Evolutionary conservation across 2,113 vertebrate genomes (phyloP).

Genomic region (Urocitellus parryii): DNA sequence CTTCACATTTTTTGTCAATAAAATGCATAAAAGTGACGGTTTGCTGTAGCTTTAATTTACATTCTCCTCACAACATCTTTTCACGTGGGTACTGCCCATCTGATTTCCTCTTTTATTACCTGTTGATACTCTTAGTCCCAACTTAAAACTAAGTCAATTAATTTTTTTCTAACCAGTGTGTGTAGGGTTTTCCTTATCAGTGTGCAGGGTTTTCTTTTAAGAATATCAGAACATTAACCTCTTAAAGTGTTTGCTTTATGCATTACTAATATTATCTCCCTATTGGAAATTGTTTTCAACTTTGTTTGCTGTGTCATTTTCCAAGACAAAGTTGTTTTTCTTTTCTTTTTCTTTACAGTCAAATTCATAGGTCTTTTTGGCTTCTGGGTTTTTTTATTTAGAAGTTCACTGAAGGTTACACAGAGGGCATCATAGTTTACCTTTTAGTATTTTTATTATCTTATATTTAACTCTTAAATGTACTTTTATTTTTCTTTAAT

Average conservation of each 20-base stretch:
- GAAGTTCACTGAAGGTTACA: neutral
- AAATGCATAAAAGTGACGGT: neutral
- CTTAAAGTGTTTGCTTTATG: neutral
- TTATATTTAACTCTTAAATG: constrained; percentile 47
- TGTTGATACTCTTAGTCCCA: neutral
- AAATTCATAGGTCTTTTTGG: neutral
- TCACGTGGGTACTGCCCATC: neutral
- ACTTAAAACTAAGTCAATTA: constrained; percentile 5
- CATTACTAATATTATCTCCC: constrained; percentile 33
- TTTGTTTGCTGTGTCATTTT: neutral
- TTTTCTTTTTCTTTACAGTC: neutral
- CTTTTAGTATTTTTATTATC: neutral
- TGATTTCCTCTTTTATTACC: neutral
- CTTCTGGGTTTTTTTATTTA: neutral
- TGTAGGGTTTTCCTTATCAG: neutral
- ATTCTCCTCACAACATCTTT: constrained; percentile 13
- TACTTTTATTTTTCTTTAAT: constrained; percentile 8
- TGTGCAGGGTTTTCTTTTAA: neutral
- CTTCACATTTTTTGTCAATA: neutral
- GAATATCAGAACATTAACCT: neutral
- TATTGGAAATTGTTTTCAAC: neutral
- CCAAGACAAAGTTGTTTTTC: neutral
- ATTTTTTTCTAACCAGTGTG: neutral
- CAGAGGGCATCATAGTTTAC: neutral
- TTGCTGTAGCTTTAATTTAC: neutral